A percentile compares a stretch with the other conserved stretches of the same genome.
Evolutionary conservation across 2,797 vertebrate species (phyloP).

Genomic region (Propithecus deckenii): DNA sequence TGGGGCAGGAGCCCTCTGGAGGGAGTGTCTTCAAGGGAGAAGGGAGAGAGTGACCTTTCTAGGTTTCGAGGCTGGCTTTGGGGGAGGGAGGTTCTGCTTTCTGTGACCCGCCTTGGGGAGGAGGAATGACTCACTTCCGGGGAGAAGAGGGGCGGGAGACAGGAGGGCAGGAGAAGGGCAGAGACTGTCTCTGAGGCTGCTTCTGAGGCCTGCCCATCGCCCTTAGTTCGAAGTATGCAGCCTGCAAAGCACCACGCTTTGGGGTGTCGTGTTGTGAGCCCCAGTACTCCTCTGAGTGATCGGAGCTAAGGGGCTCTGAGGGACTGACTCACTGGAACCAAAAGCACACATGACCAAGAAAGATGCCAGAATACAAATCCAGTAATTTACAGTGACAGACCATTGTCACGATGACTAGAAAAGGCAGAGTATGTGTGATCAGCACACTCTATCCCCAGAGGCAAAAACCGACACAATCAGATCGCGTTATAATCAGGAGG

Average conservation of each 20-base stretch:
- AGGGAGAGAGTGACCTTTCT: background rate
- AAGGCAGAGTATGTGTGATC: background rate
- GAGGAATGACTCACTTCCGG: background rate
- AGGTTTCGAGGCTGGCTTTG: background rate
- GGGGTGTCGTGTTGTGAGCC: background rate
- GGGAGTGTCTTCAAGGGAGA: background rate
- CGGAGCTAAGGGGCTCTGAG: fast-evolving
- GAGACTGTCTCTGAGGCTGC: background rate
- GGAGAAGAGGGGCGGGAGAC: background rate
- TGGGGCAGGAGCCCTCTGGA: background rate
- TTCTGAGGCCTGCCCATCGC: background rate
- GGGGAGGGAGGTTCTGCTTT: background rate
- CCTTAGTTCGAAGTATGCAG: background rate
- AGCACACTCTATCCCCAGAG: background rate
- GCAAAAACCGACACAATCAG: background rate
- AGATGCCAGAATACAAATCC: background rate
- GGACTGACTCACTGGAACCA: background rate
- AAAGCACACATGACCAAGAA: background rate
- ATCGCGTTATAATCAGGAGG: background rate
- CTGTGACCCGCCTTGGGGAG: background rate
- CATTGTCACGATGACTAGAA: background rate
- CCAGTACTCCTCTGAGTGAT: background rate
- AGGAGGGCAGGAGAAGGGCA: background rate
- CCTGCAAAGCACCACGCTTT: background rate
- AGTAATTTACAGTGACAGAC: background rate